Conservation (phyloP, 2,888 invertebrate genomes). For the Drosophila glabriapex region DNA sequence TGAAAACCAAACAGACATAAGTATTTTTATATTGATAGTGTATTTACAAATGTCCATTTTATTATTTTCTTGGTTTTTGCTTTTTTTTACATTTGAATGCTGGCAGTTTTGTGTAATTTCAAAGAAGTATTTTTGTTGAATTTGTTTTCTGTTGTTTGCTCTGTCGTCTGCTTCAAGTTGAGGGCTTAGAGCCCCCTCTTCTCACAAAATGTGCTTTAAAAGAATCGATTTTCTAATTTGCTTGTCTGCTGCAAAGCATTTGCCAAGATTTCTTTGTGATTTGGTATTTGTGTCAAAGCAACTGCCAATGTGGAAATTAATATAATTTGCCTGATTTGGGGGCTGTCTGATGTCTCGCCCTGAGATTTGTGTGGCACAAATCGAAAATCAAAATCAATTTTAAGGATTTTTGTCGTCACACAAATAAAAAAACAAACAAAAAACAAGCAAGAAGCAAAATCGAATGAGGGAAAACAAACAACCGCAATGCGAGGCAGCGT, state of each 20-base stretch:
- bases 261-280: conserved; percentile 50
- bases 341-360: conserved; percentile 67
- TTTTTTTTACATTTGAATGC: conserved; percentile 38
- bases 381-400: conserved; percentile 78
- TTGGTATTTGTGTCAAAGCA: conserved; percentile 69
- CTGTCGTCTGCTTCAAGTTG: conserved; percentile 19
- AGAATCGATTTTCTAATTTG: conserved; percentile 75
- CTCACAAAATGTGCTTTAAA: conserved; percentile 53
- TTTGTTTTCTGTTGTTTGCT: conserved; percentile 41
- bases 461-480: conserved; percentile 30
- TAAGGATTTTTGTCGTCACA: conserved; percentile 49
- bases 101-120: conserved; percentile 44
- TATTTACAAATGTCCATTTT: conserved; percentile 6
- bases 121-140: conserved; percentile 50
- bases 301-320: conserved; percentile 79
- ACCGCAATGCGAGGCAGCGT: conserved; percentile 28
- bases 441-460: neutral
- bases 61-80: conserved; percentile 1
- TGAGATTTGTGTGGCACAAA: conserved; percentile 66
- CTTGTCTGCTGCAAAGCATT: conserved; percentile 32
- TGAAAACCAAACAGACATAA: neutral
- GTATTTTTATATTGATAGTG: conserved; percentile 3
- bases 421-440: neutral
- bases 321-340: conserved; percentile 79
- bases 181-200: neutral